Base-by-base conservation (phyloP, 2,888 invertebrate genomes). In the Autographa pulchrina region DNA sequence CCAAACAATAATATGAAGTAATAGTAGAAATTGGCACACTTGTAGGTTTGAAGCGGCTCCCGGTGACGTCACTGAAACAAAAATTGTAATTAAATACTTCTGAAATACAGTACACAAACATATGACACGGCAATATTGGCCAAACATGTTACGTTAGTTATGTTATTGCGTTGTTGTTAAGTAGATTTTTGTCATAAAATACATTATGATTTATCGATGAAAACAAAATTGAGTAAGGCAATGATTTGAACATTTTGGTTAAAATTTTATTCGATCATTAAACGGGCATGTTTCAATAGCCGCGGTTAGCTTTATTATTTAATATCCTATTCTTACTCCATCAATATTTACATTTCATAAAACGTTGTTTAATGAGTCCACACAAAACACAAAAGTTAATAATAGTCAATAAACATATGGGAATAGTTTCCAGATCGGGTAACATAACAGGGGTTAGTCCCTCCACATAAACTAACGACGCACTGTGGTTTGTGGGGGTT, bases 51-150 rank as follows among this genome's bases (percentile, higher is more conserved):
- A 87, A 16, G 92, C 93, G 5, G 94, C 88, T 13, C 96, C 95
- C n/a, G 96, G 96, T 52, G 95, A 96, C 67, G 96, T 95, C 72
- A 96, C 96, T 96, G 96, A 0, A 86, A 87, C 88, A 88, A 87
- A 87, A 85, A 78, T 69, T 60, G 74, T 63, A 64, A 60, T 41
- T 73, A 43, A 78, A 14, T 62, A 66, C 5, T 41, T 62, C 7
- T n/a, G 13, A 43, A 58, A 58, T 38, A 14, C 41, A 3, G 2
- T 54, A 35, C 41, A 13, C 41, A 41, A 13, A 41, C 13, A 13
- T 41, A 11, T 41, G 41, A 13, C 11, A 41, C 9, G 41, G 9
- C 41, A 41, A 41, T 41, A 14, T 38, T 11, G 0, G 9, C 11
- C 38, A 9, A 38, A 7, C 11, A 38, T 38, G 1, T 38, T 38